Base-by-base conservation (phyloP, 2,797 vertebrate species). In the Sciurus vulgaris region DNA sequence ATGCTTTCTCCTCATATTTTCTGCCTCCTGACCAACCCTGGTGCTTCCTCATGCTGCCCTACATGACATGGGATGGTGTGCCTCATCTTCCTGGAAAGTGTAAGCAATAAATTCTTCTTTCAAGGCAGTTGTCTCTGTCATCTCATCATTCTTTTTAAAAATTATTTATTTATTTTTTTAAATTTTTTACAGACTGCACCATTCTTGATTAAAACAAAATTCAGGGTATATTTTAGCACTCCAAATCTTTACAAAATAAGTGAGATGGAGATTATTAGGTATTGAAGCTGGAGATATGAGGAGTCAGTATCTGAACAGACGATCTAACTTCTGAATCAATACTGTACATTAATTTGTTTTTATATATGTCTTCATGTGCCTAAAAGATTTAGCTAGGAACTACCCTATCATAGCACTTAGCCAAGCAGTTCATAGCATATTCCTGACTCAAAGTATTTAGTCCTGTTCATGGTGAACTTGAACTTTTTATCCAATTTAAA, bases 41-140 rank as follows among this genome's bases (percentile, higher is more conserved):
- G 11, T 63, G 28, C 35, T 7, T 78, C 70, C 12, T 3, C 20
- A n/a, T 0, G 5, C 13, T 44, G 18, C 30, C 41, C 18, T 18
- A 51, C n/a, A 2, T 7, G 44, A 26, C 10, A 18, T 30, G 20
- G 15, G 0, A 5, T 47, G 22, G 30, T 6, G 3, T 14, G 14
- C 2, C 20, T 20, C 15, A 15, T 73, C 24, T 33, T 54, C 18
- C 54, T 77, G n/a, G 13, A 61, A 92, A 69, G 22, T 59, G 22
- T 38, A 38, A 70, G 30, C 28, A n/a, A 51, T n/a, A 77, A 15
- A 41, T 9, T 51, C 28, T 84, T 77, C 15, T 70, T 63, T 73
- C 38, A 22, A 59, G 51, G 30, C 41, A 77, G 10, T 28, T 54
- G 24, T 35, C 13, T 41, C 41, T 69, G 17, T 74, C 18, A 26